Evolutionary conservation across 2,797 vertebrate genomes (phyloP).

Genomic region (Sebastes elongatus): DNA sequence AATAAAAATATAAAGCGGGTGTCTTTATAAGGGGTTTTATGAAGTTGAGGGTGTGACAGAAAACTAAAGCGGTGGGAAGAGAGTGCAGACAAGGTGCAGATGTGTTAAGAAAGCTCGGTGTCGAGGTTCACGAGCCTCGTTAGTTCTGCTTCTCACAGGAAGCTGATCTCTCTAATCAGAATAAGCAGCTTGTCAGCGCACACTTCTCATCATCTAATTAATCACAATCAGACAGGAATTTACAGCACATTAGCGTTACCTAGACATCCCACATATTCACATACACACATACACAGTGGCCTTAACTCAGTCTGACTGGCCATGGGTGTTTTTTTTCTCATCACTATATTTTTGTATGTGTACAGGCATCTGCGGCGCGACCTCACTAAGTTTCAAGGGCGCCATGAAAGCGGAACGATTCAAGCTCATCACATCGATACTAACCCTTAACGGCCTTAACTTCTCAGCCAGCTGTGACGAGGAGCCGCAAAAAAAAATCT

Average conservation of each 20-base stretch:
- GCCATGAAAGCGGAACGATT: constrained; percentile 58
- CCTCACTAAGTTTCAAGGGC: constrained; percentile 64
- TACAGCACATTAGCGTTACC: constrained; percentile 69
- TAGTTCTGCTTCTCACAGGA: constrained; percentile 78
- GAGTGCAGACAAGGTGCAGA: constrained; percentile 36
- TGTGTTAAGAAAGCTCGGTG: constrained; percentile 39
- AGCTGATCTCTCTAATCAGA: constrained; percentile 81
- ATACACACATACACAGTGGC: neutral
- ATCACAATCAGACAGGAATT: constrained; percentile 79
- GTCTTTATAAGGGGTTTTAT: neutral
- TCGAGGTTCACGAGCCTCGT: constrained; percentile 61
- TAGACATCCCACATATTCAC: constrained; percentile 36
- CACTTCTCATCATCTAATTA: constrained; percentile 83
- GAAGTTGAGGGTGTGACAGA: constrained; percentile 1
- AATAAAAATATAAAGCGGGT: neutral
- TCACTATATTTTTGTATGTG: neutral
- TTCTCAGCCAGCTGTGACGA: constrained; percentile 59
- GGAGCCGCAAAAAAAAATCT: neutral
- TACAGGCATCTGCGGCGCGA: constrained; percentile 24
- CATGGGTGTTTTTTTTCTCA: neutral
- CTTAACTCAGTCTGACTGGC: constrained; percentile 8
- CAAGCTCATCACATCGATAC: constrained; percentile 58
- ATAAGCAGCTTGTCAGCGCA: constrained; percentile 79
- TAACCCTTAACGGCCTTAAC: constrained; percentile 55
- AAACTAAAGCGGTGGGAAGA: constrained; percentile 19